A percentile compares a stretch with the other conserved stretches of the same genome.
phyloP scores from a whole-genome alignment of 2,113 vertebrate genomes.

The Ceyx cyanopectus region DNA sequence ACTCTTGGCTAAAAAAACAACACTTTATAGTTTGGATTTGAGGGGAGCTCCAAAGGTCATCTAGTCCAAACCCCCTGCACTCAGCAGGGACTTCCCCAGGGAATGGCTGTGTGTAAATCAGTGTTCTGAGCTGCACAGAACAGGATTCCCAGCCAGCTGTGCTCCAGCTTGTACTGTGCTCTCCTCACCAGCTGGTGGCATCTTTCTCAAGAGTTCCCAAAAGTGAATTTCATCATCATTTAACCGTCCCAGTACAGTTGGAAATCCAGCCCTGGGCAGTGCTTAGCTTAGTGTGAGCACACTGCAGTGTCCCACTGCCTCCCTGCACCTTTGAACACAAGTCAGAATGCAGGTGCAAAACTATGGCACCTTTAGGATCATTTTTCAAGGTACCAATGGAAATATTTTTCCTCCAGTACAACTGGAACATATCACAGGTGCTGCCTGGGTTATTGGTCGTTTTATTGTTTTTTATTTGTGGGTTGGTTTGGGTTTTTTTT shows the following conservation, averaged over 20 bases:
- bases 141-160: not conserved
- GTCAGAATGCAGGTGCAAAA: not conserved
- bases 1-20: not conserved
- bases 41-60: too few species aligned
- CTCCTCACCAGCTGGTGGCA: not conserved
- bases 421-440: not conserved
- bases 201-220: not conserved
- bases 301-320: too few species aligned
- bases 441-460: not conserved
- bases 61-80: too few species aligned
- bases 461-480: too few species aligned
- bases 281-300: not conserved
- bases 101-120: not conserved
- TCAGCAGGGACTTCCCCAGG: too few species aligned
- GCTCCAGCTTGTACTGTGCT: not conserved
- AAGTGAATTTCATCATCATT: not conserved
- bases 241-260: too few species aligned
- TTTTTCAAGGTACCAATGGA: not conserved
- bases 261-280: not conserved
- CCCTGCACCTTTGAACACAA: not conserved
- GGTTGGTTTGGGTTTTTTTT: not conserved
- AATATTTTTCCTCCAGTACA: not conserved
- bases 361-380: not conserved
- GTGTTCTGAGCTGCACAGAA: not conserved
- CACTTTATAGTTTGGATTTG: not conserved